Conservation (phyloP, 2,888 invertebrate genomes). For the Eulithis prunata region DNA sequence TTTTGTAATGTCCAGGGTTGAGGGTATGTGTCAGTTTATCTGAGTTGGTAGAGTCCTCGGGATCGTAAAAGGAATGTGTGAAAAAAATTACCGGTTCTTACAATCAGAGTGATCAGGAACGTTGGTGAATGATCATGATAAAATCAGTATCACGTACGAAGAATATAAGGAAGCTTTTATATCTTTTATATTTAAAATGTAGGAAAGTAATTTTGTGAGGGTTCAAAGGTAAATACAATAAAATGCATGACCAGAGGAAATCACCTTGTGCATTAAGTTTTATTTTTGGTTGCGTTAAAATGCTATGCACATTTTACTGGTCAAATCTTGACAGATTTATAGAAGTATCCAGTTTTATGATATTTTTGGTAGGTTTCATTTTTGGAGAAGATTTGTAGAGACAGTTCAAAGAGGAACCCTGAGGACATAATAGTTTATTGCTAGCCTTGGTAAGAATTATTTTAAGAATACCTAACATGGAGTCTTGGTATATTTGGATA, state of each 20-base stretch:
- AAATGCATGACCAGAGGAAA: conserved; percentile 13
- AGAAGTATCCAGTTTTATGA: conserved; percentile 9
- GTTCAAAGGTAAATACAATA: conserved; percentile 9
- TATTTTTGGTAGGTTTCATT: conserved; percentile 17
- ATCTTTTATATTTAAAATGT: conserved; percentile 7
- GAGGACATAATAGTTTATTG: conserved; percentile 20
- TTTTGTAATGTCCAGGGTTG: too few relatives aligned
- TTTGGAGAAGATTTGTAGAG: conserved; percentile 24
- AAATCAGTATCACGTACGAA: neutral
- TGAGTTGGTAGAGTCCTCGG: neutral
- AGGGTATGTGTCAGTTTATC: too few relatives aligned
- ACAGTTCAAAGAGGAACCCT: conserved; percentile 24
- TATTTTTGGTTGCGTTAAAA: conserved; percentile 14
- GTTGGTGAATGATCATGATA: neutral
- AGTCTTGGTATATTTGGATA: too few relatives aligned
- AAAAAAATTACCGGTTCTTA: neutral
- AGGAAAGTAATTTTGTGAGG: conserved; percentile 7
- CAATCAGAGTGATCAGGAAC: neutral
- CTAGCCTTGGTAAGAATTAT: conserved; percentile 27
- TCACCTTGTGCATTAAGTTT: conserved; percentile 23
- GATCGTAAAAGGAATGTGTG: neutral
- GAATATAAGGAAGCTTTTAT: neutral
- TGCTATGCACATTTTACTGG: conserved; percentile 25
- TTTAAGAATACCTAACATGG: conserved; percentile 1
- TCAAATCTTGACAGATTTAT: conserved; percentile 17